A percentile compares a stretch with the other conserved stretches of the same genome.
phyloP scores from a whole-genome alignment of 2,888 invertebrate genomes.

The Dicyrtomina minuta region DNA sequence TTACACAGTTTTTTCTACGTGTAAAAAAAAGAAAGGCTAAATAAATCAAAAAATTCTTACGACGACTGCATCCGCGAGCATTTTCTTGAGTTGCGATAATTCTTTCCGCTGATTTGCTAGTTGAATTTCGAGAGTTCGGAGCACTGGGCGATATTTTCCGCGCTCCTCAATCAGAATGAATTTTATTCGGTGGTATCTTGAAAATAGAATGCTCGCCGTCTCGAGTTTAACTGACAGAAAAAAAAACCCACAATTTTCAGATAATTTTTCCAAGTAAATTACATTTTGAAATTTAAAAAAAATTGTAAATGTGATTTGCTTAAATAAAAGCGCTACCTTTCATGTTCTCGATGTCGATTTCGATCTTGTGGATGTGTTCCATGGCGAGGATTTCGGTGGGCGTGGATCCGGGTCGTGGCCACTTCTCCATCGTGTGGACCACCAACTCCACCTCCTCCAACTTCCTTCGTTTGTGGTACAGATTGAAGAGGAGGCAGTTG shows the following conservation, averaged over 20 bases:
- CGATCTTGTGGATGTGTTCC: slow-evolving; percentile 38
- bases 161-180: slow-evolving; percentile 45
- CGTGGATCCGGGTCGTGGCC: slow-evolving; percentile 25
- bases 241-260: too few relatives aligned
- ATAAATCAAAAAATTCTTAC: too few relatives aligned
- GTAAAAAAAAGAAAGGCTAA: too few relatives aligned
- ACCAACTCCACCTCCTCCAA: slow-evolving; percentile 48
- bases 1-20: too few relatives aligned
- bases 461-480: slow-evolving; percentile 44
- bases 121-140: slow-evolving; percentile 46
- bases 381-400: slow-evolving; percentile 45
- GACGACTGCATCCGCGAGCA: slow-evolving; percentile 50
- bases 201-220: slow-evolving; percentile 48
- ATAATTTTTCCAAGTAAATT: background rate
- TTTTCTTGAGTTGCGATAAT: slow-evolving; percentile 44
- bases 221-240: slow-evolving; percentile 41
- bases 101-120: slow-evolving; percentile 42
- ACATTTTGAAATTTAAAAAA: background rate
- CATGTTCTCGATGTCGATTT: slow-evolving; percentile 46
- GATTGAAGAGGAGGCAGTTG: slow-evolving; percentile 43
- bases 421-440: slow-evolving; percentile 47
- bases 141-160: slow-evolving; percentile 47
- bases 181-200: slow-evolving; percentile 49
- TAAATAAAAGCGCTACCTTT: slow-evolving; percentile 40
- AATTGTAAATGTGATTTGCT: background rate